These are phyloP conservation scores for Branchinecta sandiegonensis DNA, from an alignment of 2,888 invertebrate species.

Conservation along the genomic window DNA sequence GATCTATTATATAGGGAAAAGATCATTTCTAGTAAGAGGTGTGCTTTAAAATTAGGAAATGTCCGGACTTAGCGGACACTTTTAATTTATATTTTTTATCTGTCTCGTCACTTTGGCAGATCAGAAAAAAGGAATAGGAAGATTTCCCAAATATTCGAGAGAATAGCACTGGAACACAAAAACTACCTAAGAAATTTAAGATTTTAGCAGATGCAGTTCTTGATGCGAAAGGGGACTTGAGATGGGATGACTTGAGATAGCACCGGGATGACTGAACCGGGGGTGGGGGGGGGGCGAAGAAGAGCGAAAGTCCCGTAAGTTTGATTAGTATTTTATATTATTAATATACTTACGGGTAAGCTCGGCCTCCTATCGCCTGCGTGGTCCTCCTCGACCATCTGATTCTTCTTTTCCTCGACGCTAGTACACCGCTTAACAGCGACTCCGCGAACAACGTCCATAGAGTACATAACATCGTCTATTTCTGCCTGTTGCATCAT, in stretches of 20 bases:
- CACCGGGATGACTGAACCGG: not conserved
- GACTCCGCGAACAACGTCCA: slow-evolving; percentile 69
- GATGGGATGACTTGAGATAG: not conserved
- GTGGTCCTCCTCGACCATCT: slow-evolving; percentile 26
- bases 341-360: slow-evolving; percentile 28
- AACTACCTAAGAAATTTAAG: no score
- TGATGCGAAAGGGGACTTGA: not conserved
- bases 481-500: slow-evolving; percentile 71
- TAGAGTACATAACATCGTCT: slow-evolving; percentile 60
- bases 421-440: slow-evolving; percentile 41
- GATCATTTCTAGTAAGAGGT: no score
- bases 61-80: no score
- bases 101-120: no score
- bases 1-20: no score
- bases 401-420: slow-evolving; percentile 24
- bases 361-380: slow-evolving; percentile 26
- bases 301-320: not conserved
- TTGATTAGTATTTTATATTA: not conserved
- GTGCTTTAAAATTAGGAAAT: no score
- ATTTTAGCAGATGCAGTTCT: not conserved
- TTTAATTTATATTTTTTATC: no score
- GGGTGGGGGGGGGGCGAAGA: not conserved
- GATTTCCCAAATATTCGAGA: no score
- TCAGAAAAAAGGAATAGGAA: no score
- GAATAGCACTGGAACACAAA: no score